phyloP scores from a whole-genome alignment of 1,140 invertebrate species.

The Meteorus sp. region DNA sequence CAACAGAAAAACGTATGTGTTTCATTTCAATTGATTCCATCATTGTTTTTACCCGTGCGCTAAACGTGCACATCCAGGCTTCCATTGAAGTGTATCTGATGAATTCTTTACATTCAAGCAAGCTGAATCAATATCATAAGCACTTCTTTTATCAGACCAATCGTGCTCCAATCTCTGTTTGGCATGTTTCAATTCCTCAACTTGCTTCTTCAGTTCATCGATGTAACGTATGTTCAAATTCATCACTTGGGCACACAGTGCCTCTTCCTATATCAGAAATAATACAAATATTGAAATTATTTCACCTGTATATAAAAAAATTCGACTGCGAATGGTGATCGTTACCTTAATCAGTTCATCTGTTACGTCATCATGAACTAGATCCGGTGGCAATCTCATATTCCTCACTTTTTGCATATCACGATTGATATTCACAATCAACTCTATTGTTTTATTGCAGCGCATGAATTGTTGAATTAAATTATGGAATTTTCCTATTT shows the following conservation, averaged over 20 bases:
- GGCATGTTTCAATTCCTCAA: constrained; percentile 72
- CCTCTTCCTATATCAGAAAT: constrained; percentile 58
- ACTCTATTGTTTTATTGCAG: constrained; percentile 61
- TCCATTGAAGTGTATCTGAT: constrained; percentile 67
- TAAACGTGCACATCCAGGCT: constrained; percentile 68
- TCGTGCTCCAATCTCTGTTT: constrained; percentile 80
- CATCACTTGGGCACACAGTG: constrained; percentile 66
- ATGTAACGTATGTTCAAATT: constrained; percentile 63
- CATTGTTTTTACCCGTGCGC: constrained; percentile 61
- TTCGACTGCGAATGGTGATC: neutral
- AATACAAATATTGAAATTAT: neutral
- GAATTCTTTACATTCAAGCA: constrained; percentile 65
- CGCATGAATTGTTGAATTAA: constrained; percentile 65
- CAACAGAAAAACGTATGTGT: constrained; percentile 1
- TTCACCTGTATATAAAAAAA: neutral
- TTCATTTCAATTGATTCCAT: constrained; percentile 2
- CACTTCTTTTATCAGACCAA: constrained; percentile 83
- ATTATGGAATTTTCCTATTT: constrained; percentile 65
- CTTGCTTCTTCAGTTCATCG: constrained; percentile 72
- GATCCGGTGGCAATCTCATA: constrained; percentile 70
- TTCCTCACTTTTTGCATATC: constrained; percentile 59
- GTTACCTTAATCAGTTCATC: constrained; percentile 70
- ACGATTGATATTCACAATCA: constrained; percentile 65
- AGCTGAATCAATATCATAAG: constrained; percentile 72
- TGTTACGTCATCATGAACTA: constrained; percentile 78